Conservation (phyloP, 2,888 invertebrate species). For the Diadromus collaris region DNA sequence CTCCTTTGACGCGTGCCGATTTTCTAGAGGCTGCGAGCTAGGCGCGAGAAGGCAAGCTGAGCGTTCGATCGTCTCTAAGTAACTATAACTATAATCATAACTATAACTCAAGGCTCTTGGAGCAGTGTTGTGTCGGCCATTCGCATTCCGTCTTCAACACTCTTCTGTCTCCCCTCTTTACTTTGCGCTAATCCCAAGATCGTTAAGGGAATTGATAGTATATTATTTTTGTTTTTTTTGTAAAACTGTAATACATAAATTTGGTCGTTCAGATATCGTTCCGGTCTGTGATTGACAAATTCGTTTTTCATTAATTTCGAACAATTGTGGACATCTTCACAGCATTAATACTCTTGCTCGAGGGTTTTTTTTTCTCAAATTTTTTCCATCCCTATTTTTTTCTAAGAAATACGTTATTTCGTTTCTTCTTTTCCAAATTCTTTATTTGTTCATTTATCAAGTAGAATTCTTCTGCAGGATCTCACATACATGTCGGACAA, state of each 20-base stretch:
- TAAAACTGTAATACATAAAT: background rate
- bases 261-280: background rate
- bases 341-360: background rate
- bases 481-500: too few relatives aligned
- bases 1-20: slow-evolving; percentile 54
- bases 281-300: too few relatives aligned
- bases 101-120: slow-evolving; percentile 67
- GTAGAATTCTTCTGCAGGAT: too few relatives aligned
- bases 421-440: too few relatives aligned
- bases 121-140: slow-evolving; percentile 56
- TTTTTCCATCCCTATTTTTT: too few relatives aligned
- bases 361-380: background rate
- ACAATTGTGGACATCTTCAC: too few relatives aligned
- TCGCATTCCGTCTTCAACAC: slow-evolving; percentile 65
- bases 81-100: slow-evolving; percentile 55
- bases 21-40: slow-evolving; percentile 31
- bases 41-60: slow-evolving; percentile 12
- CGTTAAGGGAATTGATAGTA: background rate
- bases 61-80: slow-evolving; percentile 7
- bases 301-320: background rate
- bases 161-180: slow-evolving; percentile 32
- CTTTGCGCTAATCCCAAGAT: slow-evolving; percentile 31
- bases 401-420: too few relatives aligned
- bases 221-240: background rate
- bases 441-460: too few relatives aligned